Percentiles rank a stretch among this genome's conserved stretches.
phyloP scores from a whole-genome alignment of 2,797 vertebrate genomes.

The Steatocranus sp. region DNA sequence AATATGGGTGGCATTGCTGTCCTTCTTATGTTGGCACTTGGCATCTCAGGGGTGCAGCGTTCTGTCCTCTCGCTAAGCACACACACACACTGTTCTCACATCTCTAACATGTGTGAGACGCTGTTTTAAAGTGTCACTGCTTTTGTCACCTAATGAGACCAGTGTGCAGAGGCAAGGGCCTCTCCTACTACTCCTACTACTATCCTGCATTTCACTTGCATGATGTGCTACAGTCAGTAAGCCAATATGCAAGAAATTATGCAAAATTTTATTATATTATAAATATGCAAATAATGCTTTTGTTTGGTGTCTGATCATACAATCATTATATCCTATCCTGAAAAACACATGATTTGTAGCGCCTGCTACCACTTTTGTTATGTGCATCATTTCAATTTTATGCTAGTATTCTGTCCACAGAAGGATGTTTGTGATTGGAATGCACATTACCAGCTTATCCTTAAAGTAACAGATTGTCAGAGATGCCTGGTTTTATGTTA shows the following conservation, averaged over 20 bases:
- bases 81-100: conserved; percentile 19
- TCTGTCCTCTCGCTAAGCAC: neutral
- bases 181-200: neutral
- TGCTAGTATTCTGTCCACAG: neutral
- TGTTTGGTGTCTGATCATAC: neutral
- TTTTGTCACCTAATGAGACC: conserved; percentile 12
- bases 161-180: neutral
- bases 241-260: neutral
- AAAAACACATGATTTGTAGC: neutral
- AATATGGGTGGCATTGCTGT: conserved; percentile 14
- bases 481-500: neutral
- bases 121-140: conserved; percentile 9
- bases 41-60: neutral
- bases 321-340: neutral
- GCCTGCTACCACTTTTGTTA: neutral
- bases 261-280: neutral
- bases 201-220: neutral
- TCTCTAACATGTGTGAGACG: conserved; percentile 24
- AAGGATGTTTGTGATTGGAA: neutral
- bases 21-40: conserved; percentile 26
- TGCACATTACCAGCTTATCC: neutral
- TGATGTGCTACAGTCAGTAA: neutral
- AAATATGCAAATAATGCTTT: neutral
- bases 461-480: neutral
- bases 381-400: neutral